Evolutionary conservation across 2,113 vertebrate genomes (phyloP).

Genomic region (Gambusia affinis): DNA sequence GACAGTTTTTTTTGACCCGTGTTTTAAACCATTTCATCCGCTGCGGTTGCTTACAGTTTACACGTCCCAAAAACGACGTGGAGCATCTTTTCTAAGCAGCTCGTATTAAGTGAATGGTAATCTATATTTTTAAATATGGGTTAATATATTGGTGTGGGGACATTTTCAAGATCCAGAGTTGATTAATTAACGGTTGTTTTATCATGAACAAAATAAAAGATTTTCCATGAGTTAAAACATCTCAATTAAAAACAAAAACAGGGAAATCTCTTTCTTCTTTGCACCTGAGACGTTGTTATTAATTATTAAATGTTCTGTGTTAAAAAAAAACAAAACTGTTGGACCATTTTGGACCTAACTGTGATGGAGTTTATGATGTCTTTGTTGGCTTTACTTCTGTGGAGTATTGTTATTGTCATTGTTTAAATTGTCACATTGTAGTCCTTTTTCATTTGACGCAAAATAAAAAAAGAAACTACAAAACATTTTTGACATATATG

Average conservation of each 20-base stretch:
- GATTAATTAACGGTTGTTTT: no score
- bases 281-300: not conserved
- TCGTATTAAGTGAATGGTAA: not conserved
- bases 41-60: not conserved
- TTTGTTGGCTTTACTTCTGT: constrained; percentile 1
- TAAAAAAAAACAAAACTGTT: not conserved
- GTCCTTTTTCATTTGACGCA: no score
- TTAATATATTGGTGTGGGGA: not conserved
- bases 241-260: not conserved
- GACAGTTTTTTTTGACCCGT: not conserved
- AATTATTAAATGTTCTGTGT: not conserved
- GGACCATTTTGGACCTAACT: not conserved
- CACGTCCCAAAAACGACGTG: no score
- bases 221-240: not conserved
- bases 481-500: not conserved
- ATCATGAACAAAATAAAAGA: not conserved
- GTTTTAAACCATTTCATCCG: not conserved
- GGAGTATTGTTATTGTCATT: not conserved
- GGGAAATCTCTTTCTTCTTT: not conserved
- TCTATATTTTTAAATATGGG: not conserved
- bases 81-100: not conserved
- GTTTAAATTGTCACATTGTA: not conserved
- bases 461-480: not conserved
- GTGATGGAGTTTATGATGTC: not conserved
- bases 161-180: no score